Evolutionary conservation across 1,140 invertebrate species (phyloP).

Genomic region (Dendrolimus punctatus): DNA sequence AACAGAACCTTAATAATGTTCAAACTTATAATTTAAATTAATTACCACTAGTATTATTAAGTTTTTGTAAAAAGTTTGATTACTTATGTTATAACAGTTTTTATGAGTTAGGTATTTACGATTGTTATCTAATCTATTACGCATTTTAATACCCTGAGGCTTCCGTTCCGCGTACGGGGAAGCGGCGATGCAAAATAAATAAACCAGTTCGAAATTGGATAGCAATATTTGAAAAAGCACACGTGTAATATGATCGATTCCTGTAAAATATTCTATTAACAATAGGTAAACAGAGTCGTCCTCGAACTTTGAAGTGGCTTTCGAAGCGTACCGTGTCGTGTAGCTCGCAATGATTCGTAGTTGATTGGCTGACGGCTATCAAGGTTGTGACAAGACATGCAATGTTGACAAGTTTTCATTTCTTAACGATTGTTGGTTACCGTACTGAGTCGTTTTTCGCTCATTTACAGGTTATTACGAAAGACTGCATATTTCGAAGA

Average conservation of each 20-base stretch:
- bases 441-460: too few species aligned
- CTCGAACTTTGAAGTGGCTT: conserved; percentile 15
- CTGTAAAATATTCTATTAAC: conserved; percentile 18
- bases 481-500: too few species aligned
- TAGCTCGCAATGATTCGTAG: conserved; percentile 10
- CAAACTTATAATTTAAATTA: too few species aligned
- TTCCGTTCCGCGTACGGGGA: background rate
- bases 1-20: too few species aligned
- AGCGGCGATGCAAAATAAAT: conserved; percentile 4
- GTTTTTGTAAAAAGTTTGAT: background rate
- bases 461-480: too few species aligned
- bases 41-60: too few species aligned
- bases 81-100: background rate
- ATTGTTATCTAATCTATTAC: background rate
- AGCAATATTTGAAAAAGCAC: conserved; percentile 20
- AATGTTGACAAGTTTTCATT: too few species aligned
- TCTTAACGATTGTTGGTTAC: too few species aligned
- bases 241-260: conserved; percentile 17
- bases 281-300: conserved; percentile 3
- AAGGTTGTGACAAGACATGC: conserved; percentile 6
- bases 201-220: conserved; percentile 15
- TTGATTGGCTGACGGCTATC: conserved; percentile 8
- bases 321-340: conserved; percentile 5
- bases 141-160: background rate
- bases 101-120: background rate